Base-by-base conservation (phyloP, 1,140 invertebrate genomes). In the Neodiprion fabricii region DNA sequence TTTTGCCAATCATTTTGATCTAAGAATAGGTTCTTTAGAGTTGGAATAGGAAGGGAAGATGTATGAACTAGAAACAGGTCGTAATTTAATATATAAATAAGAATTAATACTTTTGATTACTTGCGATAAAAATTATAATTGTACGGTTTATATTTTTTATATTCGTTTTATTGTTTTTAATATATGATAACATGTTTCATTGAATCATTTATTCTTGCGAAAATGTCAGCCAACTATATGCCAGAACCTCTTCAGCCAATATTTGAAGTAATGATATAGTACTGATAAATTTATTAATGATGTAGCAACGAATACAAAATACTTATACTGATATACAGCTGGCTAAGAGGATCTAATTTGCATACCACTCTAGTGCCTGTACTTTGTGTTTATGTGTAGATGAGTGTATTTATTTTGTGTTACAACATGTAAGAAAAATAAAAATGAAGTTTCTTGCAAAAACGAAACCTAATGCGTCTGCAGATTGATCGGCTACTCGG, bases 151-250 rank as follows among this genome's bases (percentile, higher is more conserved):
- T 47, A 48, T 23, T 69, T 69, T 74, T 74, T 23, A 9, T 17
- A 61, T 61, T 40, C 1, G 2, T 48, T 69, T 61, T 82, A 85
- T 85, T 85, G 81, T 85, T 84, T 85, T 81, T 78, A 84, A 85
- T 84, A 87, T 81, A 85, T 85, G 84, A 86, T 80, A 84, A 83
- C 84, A 85, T 82, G 81, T 82, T 86, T 86, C 79, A 85, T 85
- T 85, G 85, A 86, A 85, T 85, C 77, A 84, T 85, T 81, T 82
- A 85, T 83, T 40, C 79, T 82, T 84, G 73, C 81, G 80, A 84
- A 85, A 85, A 83, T 84, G 80, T 83, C 79, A 81, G 80, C 79
- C 82, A 83, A 82, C 83, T 76, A 72, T 80, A 73, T 82, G 75
- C 75, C 74, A 79, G 76, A 80, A 79, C 76, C 73, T 78, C 80